phyloP scores from a whole-genome alignment of 2,888 invertebrate species.

The Saturnia pavonia region DNA sequence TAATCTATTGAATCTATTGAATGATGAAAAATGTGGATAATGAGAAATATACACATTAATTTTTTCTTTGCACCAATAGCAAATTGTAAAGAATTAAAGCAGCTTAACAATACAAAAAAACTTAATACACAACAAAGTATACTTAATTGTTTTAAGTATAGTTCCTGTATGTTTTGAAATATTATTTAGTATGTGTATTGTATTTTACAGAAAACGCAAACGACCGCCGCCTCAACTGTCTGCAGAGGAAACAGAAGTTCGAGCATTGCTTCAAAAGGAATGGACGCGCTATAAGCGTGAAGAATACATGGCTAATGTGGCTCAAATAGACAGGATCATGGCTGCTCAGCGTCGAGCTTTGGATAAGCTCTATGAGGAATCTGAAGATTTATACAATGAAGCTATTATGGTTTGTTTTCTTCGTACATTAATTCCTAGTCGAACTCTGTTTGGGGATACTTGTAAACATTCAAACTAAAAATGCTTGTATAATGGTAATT shows the following conservation, averaged over 20 bases:
- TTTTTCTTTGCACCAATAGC: too few species aligned
- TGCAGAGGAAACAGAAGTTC: slow-evolving; percentile 82
- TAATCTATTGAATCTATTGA: too few species aligned
- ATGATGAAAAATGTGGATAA: too few species aligned
- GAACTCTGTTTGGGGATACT: neutral
- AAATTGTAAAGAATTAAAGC: neutral
- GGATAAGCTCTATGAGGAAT: slow-evolving; percentile 89
- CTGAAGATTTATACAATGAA: slow-evolving; percentile 92
- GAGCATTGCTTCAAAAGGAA: slow-evolving; percentile 85
- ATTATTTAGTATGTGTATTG: slow-evolving; percentile 1
- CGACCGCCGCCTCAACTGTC: slow-evolving; percentile 76
- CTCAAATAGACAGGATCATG: slow-evolving; percentile 86
- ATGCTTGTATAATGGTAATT: too few species aligned
- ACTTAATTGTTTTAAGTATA: neutral
- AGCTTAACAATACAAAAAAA: neutral
- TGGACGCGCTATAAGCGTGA: slow-evolving; percentile 88
- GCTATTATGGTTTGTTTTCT: slow-evolving; percentile 86
- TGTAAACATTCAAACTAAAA: too few species aligned
- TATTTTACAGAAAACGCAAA: slow-evolving; percentile 57
- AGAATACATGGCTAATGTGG: slow-evolving; percentile 84
- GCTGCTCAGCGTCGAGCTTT: slow-evolving; percentile 89
- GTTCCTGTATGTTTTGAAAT: neutral
- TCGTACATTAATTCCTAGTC: neutral
- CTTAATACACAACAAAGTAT: neutral
- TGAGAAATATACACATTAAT: too few species aligned